A percentile compares a stretch with the other conserved stretches of the same genome.
Evolutionary conservation across 2,113 vertebrate genomes (phyloP).

Genomic region (Neopipo cinnamomea): DNA sequence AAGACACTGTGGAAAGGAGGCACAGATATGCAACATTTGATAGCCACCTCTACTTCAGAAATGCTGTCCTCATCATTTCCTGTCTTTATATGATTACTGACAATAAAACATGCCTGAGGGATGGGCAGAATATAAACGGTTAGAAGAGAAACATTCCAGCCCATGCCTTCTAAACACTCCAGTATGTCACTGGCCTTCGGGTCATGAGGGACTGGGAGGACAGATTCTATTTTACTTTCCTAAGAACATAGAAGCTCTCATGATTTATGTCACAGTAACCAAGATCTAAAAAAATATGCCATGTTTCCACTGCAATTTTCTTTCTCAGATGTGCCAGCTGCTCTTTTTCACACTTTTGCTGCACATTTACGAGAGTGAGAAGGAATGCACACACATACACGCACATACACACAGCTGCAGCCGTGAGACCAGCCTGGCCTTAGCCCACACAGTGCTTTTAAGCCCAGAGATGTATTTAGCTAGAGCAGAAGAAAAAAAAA

Average conservation of each 20-base stretch:
- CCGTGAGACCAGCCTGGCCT: slow-evolving; percentile 18
- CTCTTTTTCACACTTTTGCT: slow-evolving; percentile 68
- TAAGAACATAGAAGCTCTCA: background rate
- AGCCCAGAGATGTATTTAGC: slow-evolving; percentile 9
- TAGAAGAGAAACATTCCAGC: background rate
- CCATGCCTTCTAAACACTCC: background rate
- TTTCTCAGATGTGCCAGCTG: slow-evolving; percentile 65
- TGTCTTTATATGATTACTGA: background rate
- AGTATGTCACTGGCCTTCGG: background rate
- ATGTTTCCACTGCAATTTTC: slow-evolving; percentile 54
- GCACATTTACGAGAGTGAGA: slow-evolving; percentile 69
- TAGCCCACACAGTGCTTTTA: slow-evolving; percentile 16
- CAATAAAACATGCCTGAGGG: background rate
- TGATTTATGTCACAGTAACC: background rate
- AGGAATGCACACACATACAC: slow-evolving; percentile 48
- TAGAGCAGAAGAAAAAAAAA: background rate
- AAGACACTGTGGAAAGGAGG: background rate
- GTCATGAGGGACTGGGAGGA: background rate
- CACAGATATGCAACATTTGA: fast-evolving
- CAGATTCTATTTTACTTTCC: background rate
- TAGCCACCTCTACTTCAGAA: background rate
- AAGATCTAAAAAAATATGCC: slow-evolving; percentile 3
- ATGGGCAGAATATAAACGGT: background rate
- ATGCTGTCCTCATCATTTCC: background rate
- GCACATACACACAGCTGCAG: slow-evolving; percentile 64